Percentiles rank a stretch among this genome's conserved stretches.
These are phyloP conservation scores for Pipa parva DNA, from an alignment of 2,113 vertebrate genomes.

Conservation along the genomic window DNA sequence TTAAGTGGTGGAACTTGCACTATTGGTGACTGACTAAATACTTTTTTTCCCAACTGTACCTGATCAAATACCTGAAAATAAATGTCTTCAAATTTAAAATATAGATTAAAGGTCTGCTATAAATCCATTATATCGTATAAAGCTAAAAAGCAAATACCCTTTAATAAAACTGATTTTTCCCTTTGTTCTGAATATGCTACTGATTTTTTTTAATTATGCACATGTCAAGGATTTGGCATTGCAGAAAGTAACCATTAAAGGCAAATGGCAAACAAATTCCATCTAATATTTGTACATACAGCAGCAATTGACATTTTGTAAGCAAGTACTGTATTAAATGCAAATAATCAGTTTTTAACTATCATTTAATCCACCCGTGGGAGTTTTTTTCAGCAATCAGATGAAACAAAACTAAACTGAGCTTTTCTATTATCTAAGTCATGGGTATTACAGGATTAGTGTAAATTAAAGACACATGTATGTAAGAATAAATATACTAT, in stretches of 20 bases:
- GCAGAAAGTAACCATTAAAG: constrained; percentile 32
- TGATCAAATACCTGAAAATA: not conserved
- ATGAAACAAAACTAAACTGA: not conserved
- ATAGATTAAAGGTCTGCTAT: constrained; percentile 19
- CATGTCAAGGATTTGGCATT: constrained; percentile 33
- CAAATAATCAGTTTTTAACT: not conserved
- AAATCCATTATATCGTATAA: constrained; percentile 21
- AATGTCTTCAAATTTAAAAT: constrained; percentile 18
- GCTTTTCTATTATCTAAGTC: too few species aligned
- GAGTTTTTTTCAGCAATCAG: not conserved
- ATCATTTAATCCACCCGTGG: not conserved
- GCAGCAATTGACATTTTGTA: constrained; percentile 12
- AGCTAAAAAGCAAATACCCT: constrained; percentile 9
- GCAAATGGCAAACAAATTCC: not conserved
- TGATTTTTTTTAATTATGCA: constrained; percentile 35
- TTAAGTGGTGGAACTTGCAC: too few species aligned
- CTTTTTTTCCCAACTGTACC: too few species aligned
- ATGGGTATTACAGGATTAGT: too few species aligned
- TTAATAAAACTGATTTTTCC: constrained; percentile 11
- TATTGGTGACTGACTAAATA: too few species aligned
- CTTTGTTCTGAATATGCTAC: constrained; percentile 24
- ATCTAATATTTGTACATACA: constrained; percentile 7
- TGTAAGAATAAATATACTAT: too few species aligned
- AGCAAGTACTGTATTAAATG: constrained; percentile 3
- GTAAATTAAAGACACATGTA: too few species aligned